Base-by-base conservation (phyloP, 2,113 vertebrate genomes). In the Eidolon helvum region DNA sequence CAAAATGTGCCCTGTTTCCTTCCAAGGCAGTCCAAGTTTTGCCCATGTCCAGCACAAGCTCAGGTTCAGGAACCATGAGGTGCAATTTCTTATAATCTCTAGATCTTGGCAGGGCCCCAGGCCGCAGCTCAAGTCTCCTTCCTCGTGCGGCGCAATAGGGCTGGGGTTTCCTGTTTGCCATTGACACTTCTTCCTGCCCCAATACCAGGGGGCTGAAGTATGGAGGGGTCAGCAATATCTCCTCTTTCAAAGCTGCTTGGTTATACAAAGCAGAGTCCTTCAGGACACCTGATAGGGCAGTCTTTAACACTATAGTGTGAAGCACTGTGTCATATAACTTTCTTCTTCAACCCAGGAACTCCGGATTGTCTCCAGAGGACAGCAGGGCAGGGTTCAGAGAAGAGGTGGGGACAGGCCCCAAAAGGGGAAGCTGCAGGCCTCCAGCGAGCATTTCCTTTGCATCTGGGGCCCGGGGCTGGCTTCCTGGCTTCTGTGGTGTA, bases 151-250 rank as follows among this genome's bases (percentile, higher is more conserved):
- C 1, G 43, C 93, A 91, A 55, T 19, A 45, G 77, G 78, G 50
- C 85, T 87, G 86, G 91, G 94, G 93, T 78, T 98, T 97, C 97
- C 97, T 97, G 97, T 97, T 97, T 95, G 95, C 93, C 77, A 63
- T 5, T 28, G 6, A 57, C 26, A 26, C 72, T 45, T 66, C 97
- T 95, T 96, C 93, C 95, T 87, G 72, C 38, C 86, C 63, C 11
- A 4, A 10, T 75, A 2, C 1, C 22, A 91, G 38, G 11, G 35
- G 18, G 0, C 85, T n/a, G 66, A 33, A 38, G n/a, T 5, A 7
- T 43, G 3, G 2, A 19, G 26, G 59, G 53, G n/a, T 40, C 18
- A 57, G 71, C 19, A 4, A 38, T 18, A 0, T 87, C 74, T 94
- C 21, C 69, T 88, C 22, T 63, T 33, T 26, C 22, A 2, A 22